A percentile compares a stretch with the other conserved stretches of the same genome.
Conservation (phyloP, 2,797 vertebrate species). For the Cebuella pygmaea region DNA sequence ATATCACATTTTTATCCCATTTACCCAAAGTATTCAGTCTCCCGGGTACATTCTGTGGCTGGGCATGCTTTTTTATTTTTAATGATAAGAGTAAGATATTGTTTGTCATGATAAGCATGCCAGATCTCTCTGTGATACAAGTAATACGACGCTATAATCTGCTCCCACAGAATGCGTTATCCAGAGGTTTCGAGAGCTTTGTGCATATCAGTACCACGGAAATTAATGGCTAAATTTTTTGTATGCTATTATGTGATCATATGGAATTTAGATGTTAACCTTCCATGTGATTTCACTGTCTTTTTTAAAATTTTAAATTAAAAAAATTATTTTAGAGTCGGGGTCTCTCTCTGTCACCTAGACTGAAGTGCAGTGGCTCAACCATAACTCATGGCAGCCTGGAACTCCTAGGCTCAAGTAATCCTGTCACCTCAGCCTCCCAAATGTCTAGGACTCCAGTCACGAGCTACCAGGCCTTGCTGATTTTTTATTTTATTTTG, state of each 20-base stretch:
- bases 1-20: background rate
- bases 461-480: fast-evolving
- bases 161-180: background rate
- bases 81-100: background rate
- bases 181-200: background rate
- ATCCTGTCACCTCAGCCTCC: no score
- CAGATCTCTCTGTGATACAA: background rate
- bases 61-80: background rate
- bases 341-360: no score
- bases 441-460: no score
- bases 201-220: background rate
- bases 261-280: background rate
- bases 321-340: no score
- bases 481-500: no score
- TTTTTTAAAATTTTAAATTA: background rate
- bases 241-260: background rate
- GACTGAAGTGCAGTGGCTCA: no score
- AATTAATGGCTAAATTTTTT: background rate
- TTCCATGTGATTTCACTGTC: background rate
- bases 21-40: background rate
- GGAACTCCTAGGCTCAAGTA: no score
- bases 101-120: background rate
- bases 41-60: background rate
- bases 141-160: background rate
- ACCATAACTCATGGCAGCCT: no score